phyloP scores from a whole-genome alignment of 2,113 vertebrate species.

The Psittacus erithacus region DNA sequence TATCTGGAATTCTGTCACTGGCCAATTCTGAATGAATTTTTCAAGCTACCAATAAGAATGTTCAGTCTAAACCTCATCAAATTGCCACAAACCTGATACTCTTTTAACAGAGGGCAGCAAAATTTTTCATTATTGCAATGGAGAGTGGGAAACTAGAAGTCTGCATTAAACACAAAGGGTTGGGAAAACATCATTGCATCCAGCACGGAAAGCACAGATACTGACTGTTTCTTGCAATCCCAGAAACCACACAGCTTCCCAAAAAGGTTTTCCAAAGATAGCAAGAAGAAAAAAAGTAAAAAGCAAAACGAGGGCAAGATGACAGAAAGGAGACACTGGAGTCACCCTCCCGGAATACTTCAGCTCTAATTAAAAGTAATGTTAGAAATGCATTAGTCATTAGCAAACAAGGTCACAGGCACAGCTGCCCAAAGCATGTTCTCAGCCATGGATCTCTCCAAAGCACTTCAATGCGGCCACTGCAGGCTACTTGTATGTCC shows the following conservation, averaged over 20 bases:
- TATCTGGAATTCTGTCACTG: neutral
- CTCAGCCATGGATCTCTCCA: neutral
- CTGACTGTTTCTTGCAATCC: neutral
- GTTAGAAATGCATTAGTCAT: constrained; percentile 48
- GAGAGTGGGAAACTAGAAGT: neutral
- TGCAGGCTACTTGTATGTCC: neutral
- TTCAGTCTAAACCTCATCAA: neutral
- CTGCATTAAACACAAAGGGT: neutral
- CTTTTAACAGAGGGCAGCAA: neutral
- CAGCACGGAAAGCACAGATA: neutral
- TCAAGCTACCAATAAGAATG: neutral
- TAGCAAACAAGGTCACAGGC: constrained; percentile 7
- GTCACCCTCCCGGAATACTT: neutral
- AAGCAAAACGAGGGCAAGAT: neutral
- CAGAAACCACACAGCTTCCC: neutral
- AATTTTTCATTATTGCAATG: neutral
- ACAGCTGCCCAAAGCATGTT: neutral
- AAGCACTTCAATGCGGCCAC: neutral
- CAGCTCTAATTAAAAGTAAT: constrained; percentile 50
- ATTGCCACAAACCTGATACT: neutral
- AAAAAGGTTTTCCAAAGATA: neutral
- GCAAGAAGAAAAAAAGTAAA: neutral
- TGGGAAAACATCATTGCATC: neutral
- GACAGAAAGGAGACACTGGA: constrained; percentile 36
- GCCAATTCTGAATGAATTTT: neutral